A percentile compares a stretch with the other conserved stretches of the same genome.
These are phyloP conservation scores for Alsophila aescularia DNA, from an alignment of 2,888 invertebrate genomes.

Conservation along the genomic window DNA sequence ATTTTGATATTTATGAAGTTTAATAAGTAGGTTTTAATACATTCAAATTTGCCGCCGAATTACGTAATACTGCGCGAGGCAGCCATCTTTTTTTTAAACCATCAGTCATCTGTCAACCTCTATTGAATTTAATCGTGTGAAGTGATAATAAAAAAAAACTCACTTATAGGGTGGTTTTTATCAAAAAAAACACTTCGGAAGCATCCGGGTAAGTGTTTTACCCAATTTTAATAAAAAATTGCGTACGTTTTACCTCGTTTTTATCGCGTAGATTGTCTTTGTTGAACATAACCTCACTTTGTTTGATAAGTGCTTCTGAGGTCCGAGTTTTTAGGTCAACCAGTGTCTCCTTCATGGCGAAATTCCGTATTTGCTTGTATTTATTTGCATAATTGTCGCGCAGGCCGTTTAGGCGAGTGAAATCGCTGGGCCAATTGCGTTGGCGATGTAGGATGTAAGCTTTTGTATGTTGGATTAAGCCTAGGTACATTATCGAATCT, in stretches of 20 bases:
- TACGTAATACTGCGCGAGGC: slow-evolving; percentile 68
- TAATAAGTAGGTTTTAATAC: slow-evolving; percentile 53
- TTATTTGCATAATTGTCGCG: slow-evolving; percentile 56
- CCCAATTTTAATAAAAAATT: slow-evolving; percentile 37
- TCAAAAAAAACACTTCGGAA: slow-evolving; percentile 68
- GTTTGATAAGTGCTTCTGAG: slow-evolving; percentile 40
- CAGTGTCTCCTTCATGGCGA: slow-evolving; percentile 65
- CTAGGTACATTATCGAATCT: no score
- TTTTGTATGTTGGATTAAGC: slow-evolving; percentile 4
- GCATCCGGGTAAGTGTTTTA: slow-evolving; percentile 78
- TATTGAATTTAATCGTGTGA: slow-evolving; percentile 60
- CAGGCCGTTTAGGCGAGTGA: slow-evolving; percentile 33
- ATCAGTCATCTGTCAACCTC: slow-evolving; percentile 73
- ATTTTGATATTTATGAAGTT: not conserved
- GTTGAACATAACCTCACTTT: slow-evolving; percentile 53
- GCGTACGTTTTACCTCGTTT: slow-evolving; percentile 39
- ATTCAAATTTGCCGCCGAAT: slow-evolving; percentile 76
- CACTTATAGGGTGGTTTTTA: slow-evolving; percentile 63
- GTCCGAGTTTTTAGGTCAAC: slow-evolving; percentile 70
- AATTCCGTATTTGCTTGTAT: slow-evolving; percentile 52
- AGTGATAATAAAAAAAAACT: slow-evolving; percentile 64
- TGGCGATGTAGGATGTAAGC: slow-evolving; percentile 3
- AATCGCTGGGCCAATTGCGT: slow-evolving; percentile 27
- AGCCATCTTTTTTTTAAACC: slow-evolving; percentile 70
- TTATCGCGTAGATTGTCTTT: slow-evolving; percentile 39